Percentiles rank a stretch among this genome's conserved stretches.
Evolutionary conservation across 1,140 invertebrate species (phyloP).

Genomic region (Chrysopa pallens): DNA sequence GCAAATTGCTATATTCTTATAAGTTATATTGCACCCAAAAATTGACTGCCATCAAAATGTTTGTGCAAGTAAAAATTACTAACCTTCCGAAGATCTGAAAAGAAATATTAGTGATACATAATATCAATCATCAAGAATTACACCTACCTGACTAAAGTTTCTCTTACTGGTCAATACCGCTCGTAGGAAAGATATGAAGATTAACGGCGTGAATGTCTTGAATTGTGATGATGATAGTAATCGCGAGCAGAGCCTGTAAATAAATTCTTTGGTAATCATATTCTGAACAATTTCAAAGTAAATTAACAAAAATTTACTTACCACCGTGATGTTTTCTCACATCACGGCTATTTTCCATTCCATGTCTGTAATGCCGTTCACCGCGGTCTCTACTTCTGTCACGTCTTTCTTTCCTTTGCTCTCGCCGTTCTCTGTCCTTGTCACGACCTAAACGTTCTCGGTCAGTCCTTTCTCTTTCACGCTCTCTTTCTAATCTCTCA

Average conservation of each 20-base stretch:
- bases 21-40: too few relatives aligned
- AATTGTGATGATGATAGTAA: too few relatives aligned
- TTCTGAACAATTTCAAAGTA: too few relatives aligned
- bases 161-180: neutral
- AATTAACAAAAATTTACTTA: too few relatives aligned
- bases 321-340: constrained; percentile 18
- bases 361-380: constrained; percentile 12
- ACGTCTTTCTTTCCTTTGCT: constrained; percentile 12
- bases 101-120: constrained; percentile 6
- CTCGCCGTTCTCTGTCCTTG: constrained; percentile 20
- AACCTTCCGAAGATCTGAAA: constrained; percentile 17
- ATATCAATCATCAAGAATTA: neutral
- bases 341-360: constrained; percentile 14
- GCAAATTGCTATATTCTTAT: too few relatives aligned
- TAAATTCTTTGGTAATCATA: too few relatives aligned
- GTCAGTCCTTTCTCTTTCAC: constrained; percentile 23
- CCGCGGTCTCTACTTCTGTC: constrained; percentile 6
- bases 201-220: neutral
- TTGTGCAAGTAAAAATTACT: constrained; percentile 8
- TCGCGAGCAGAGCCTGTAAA: too few relatives aligned
- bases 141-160: neutral
- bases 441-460: constrained; percentile 14
- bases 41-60: too few relatives aligned
- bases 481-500: constrained; percentile 20
- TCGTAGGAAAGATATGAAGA: neutral